Evolutionary conservation across 1,140 invertebrate species (phyloP).

Genomic region (Drosophila tsacasi): DNA sequence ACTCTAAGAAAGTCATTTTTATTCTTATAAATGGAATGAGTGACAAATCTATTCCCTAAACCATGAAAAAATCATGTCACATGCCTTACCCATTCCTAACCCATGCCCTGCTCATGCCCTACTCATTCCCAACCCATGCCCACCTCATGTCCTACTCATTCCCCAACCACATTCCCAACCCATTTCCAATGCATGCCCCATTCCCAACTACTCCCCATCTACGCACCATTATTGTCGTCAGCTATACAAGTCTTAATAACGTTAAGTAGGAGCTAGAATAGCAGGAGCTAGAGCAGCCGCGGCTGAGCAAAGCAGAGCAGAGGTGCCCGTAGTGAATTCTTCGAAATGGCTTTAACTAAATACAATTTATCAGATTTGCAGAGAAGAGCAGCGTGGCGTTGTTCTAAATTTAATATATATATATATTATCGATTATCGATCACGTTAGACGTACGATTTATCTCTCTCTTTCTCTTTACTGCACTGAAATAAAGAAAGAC

Average conservation of each 20-base stretch:
- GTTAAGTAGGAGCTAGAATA: conserved; percentile 31
- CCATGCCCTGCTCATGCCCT: not conserved
- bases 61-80: not conserved
- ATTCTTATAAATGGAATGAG: not conserved
- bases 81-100: not conserved
- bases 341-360: conserved; percentile 82
- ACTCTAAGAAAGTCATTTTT: not conserved
- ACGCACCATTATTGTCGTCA: conserved; percentile 24
- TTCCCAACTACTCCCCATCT: not conserved
- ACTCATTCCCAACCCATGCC: not conserved
- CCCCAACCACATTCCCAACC: not conserved
- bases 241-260: conserved; percentile 49
- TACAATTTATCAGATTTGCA: conserved; percentile 59
- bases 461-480: conserved; percentile 22
- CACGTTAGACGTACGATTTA: conserved; percentile 46
- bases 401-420: conserved; percentile 25
- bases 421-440: conserved; percentile 17
- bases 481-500: conserved; percentile 33
- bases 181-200: not conserved
- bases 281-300: not conserved
- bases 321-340: conserved; percentile 80
- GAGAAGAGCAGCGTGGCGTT: conserved; percentile 13
- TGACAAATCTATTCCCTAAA: not conserved
- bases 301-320: conserved; percentile 18
- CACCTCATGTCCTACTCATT: not conserved